Conservation (phyloP, 2,113 vertebrate genomes). For the Mungos mungo region DNA sequence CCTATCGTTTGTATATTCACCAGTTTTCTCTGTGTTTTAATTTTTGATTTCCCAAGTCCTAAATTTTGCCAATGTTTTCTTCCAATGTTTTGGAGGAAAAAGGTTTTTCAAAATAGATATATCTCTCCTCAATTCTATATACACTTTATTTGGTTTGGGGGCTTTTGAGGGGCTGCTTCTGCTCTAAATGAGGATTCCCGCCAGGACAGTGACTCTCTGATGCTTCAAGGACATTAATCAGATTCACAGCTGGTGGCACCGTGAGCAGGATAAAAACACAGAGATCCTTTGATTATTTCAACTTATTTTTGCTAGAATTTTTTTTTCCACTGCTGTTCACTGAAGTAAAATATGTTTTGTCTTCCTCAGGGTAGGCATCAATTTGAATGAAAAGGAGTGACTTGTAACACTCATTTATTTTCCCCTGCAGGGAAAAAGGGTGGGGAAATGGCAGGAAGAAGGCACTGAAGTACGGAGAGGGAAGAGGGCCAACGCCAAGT, state of each 20-base stretch:
- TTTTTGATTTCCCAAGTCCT: neutral
- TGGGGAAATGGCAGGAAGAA: neutral
- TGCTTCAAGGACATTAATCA: conserved; percentile 36
- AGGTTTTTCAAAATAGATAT: neutral
- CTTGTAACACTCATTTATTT: neutral
- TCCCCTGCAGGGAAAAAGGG: neutral
- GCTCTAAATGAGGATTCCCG: neutral
- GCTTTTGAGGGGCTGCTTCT: neutral
- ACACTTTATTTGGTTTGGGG: neutral
- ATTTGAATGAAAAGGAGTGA: neutral
- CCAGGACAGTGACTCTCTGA: neutral
- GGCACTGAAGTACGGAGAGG: neutral
- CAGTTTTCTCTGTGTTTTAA: neutral
- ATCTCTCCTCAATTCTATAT: neutral
- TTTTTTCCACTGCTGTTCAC: neutral
- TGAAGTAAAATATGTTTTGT: neutral
- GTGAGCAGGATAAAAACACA: neutral
- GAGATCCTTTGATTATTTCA: conserved; percentile 22
- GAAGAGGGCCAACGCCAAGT: neutral
- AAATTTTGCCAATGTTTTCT: neutral
- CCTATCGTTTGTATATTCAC: neutral
- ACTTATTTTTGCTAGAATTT: conserved; percentile 25
- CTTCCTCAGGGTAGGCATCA: neutral
- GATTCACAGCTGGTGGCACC: neutral
- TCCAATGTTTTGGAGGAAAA: neutral